These are phyloP conservation scores for Argynnis bischoffii DNA, from an alignment of 2,888 invertebrate species.

Conservation along the genomic window DNA sequence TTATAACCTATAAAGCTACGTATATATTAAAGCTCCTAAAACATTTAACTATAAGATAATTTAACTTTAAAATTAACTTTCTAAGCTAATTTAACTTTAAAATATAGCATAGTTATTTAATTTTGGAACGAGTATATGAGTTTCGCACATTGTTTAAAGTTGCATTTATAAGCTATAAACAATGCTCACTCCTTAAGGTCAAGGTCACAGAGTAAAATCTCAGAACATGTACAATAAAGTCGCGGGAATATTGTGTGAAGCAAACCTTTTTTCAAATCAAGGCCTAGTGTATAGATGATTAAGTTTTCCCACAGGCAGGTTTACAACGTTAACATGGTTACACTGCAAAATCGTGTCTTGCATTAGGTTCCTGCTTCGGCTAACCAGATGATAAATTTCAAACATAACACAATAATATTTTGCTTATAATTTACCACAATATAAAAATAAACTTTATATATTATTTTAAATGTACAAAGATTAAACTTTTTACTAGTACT, in stretches of 20 bases:
- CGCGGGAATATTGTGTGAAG: conserved; percentile 8
- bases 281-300: conserved; percentile 9
- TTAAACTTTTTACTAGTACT: too few relatives aligned
- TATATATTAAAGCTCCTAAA: too few relatives aligned
- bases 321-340: conserved; percentile 28
- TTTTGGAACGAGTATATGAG: too few relatives aligned
- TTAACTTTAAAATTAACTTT: too few relatives aligned
- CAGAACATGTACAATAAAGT: conserved; percentile 11
- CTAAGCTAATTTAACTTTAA: too few relatives aligned
- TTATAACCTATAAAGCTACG: not conserved
- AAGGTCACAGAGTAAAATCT: conserved; percentile 35
- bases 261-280: conserved; percentile 22
- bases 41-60: too few relatives aligned
- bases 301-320: conserved; percentile 19
- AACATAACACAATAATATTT: conserved; percentile 10
- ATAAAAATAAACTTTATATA: too few relatives aligned
- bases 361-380: conserved; percentile 35
- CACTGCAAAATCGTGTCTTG: conserved; percentile 37
- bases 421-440: not conserved
- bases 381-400: conserved; percentile 27
- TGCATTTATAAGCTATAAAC: not conserved
- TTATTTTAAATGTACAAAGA: too few relatives aligned
- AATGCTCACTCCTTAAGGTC: conserved; percentile 30
- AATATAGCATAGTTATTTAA: too few relatives aligned
- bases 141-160: too few relatives aligned